phyloP scores from a whole-genome alignment of 2,797 vertebrate genomes.

The Coregonus sp. region DNA sequence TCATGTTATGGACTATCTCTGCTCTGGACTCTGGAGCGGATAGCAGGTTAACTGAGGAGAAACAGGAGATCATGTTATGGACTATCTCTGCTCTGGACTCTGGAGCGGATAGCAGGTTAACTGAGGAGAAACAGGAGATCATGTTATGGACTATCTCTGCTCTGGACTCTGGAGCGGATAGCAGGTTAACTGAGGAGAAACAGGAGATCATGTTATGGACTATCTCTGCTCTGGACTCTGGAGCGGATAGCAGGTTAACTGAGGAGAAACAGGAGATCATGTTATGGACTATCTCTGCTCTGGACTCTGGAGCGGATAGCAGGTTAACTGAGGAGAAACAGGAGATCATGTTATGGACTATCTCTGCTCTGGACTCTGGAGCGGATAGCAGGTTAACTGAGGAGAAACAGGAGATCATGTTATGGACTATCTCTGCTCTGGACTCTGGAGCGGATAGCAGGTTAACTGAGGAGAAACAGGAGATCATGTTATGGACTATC shows the following conservation, averaged over 20 bases:
- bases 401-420: background rate
- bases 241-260: constrained; percentile 12
- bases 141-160: background rate
- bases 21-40: constrained; percentile 9
- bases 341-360: background rate
- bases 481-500: background rate
- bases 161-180: constrained; percentile 9
- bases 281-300: background rate
- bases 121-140: background rate
- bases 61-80: background rate
- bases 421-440: background rate
- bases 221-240: background rate
- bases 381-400: constrained; percentile 13
- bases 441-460: no score
- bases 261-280: background rate
- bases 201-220: background rate
- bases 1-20: background rate
- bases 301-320: no score
- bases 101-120: constrained; percentile 6
- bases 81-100: background rate
- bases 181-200: constrained; percentile 19
- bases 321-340: constrained; percentile 15
- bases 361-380: background rate
- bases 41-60: background rate
- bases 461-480: constrained; percentile 13